Conservation (phyloP, 2,888 invertebrate genomes). For the Dermolepida albohirtum region DNA sequence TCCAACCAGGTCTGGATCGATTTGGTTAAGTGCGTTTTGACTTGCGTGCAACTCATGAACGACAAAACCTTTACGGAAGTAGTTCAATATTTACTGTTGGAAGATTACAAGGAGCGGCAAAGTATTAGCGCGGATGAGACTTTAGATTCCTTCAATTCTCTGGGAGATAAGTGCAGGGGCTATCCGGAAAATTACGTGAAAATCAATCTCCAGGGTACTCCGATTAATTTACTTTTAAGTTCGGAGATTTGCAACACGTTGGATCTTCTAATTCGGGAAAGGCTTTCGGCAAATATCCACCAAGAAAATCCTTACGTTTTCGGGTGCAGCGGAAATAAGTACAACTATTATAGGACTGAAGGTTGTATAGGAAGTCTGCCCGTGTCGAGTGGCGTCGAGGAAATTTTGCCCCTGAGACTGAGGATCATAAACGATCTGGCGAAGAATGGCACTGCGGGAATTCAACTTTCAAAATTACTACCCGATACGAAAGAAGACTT, state of each 20-base stretch:
- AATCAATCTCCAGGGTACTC: constrained; percentile 4
- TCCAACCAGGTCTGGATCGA: constrained; percentile 23
- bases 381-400: constrained; percentile 7
- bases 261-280: constrained; percentile 11
- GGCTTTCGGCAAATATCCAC: constrained; percentile 4
- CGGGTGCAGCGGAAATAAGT: constrained; percentile 26
- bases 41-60: constrained; percentile 18
- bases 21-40: constrained; percentile 24
- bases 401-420: constrained; percentile 11
- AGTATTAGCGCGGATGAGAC: background rate
- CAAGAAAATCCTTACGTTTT: constrained; percentile 25
- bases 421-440: constrained; percentile 15
- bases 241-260: constrained; percentile 8
- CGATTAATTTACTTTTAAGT: constrained; percentile 10
- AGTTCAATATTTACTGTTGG: constrained; percentile 10
- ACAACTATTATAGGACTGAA: constrained; percentile 24
- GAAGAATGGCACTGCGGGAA: constrained; percentile 7
- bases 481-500: constrained; percentile 8
- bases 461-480: constrained; percentile 21
- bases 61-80: constrained; percentile 24
- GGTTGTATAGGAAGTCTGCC: constrained; percentile 26
- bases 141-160: background rate
- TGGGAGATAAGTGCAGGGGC: background rate
- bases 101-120: background rate
- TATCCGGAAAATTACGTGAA: background rate